Base-by-base conservation (phyloP, 2,797 vertebrate species). In the Chaetodon trifasciatus region DNA sequence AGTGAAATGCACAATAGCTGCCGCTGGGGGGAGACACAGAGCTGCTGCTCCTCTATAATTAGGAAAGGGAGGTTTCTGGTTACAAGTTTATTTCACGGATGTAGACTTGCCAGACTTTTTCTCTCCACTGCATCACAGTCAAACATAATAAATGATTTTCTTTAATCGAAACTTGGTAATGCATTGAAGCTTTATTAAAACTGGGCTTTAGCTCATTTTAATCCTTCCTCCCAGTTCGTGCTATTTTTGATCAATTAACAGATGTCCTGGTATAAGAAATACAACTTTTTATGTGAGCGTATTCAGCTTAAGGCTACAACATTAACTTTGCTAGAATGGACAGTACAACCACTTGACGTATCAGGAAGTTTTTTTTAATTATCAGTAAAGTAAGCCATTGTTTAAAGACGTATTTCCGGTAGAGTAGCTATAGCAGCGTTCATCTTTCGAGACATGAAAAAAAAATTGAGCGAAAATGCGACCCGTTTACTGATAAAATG, bases 1-100 rank as follows among this genome's bases (percentile, higher is more conserved):
- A 4, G n/a, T 78, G 74, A 56, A 46, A 13, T 60, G 23, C 39
- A 6, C 65, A 55, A 83, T 82, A 84, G 50, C 76, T 78, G 64
- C 82, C 91, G 37, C 87, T 70, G 37, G 89, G 78, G 88, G 91
- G 89, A 63, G 89, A 67, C 82, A 68, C 8, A 1, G 76, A 81
- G 83, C 70, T 12, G 52, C 61, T 8, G 37, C 24, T 11, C 7
- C 60, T 63, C 90, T 90, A 78, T 85, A 88, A 87, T 90, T 88
- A 90, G 82, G 53, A 37, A 21, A 57, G 40, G 7, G 37, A 75
- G 60, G 86, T 85, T 77, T 92, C 83, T 76, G 0, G 40, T 90
- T 89, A 74, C 86, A 74, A 19, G 28, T 37, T 70, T 47, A 71
- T 70, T 71, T 42, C 23, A 28, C 7, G 6, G 42, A 24, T 66